phyloP scores from a whole-genome alignment of 2,797 vertebrate genomes.

The Eurystomus glaucurus region DNA sequence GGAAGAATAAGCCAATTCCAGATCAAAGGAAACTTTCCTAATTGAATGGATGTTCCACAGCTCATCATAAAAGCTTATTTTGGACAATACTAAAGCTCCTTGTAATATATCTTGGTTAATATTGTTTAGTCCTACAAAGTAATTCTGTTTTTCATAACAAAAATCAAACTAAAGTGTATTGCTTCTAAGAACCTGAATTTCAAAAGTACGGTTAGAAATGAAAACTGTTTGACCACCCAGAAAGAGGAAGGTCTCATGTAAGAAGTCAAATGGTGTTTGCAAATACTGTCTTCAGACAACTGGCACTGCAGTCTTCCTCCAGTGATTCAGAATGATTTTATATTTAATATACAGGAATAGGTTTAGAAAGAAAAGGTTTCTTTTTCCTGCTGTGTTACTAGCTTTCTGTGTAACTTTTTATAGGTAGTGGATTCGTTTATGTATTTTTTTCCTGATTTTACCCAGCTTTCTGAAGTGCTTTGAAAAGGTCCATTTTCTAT shows the following conservation, averaged over 20 bases:
- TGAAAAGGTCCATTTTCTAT: neutral
- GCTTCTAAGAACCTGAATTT: neutral
- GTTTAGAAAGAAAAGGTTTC: neutral
- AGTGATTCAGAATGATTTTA: neutral
- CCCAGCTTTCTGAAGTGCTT: neutral
- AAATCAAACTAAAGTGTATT: neutral
- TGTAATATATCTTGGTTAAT: neutral
- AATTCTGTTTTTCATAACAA: neutral
- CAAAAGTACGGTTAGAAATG: neutral
- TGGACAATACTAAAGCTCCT: neutral
- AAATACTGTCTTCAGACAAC: neutral
- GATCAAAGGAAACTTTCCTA: neutral
- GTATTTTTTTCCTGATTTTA: neutral
- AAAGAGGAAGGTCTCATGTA: neutral
- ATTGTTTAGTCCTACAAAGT: neutral
- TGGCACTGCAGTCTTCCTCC: neutral
- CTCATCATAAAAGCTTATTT: neutral
- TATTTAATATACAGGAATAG: neutral
- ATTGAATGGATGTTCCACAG: neutral
- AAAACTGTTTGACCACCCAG: neutral
- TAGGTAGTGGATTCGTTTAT: neutral
- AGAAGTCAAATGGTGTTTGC: neutral
- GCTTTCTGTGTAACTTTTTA: neutral
- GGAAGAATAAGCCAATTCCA: neutral
- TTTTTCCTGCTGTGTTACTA: neutral